Evolutionary conservation across 2,888 invertebrate genomes (phyloP).

Genomic region (Phania funesta): DNA sequence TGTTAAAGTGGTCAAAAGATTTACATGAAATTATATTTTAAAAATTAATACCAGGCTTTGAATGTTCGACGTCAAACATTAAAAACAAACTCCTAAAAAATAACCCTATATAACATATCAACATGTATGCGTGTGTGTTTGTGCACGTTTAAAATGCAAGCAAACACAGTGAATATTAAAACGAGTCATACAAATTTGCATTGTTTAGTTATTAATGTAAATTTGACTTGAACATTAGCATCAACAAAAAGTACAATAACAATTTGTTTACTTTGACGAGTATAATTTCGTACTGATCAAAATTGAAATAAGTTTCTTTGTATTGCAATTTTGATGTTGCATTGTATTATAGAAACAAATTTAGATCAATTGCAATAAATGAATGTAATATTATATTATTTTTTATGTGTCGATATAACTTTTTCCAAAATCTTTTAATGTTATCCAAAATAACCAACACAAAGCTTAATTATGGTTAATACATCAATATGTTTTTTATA

Average conservation of each 20-base stretch:
- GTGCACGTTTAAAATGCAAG: too few species aligned
- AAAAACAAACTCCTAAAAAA: too few species aligned
- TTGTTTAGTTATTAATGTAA: slow-evolving; percentile 64
- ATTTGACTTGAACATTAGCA: slow-evolving; percentile 53
- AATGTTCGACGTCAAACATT: too few species aligned
- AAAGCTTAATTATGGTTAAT: too few species aligned
- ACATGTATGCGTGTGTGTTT: too few species aligned
- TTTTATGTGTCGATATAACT: background rate
- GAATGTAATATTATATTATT: slow-evolving; percentile 44
- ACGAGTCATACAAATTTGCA: slow-evolving; percentile 37
- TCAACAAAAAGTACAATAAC: background rate
- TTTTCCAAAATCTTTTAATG: too few species aligned
- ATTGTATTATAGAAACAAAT: slow-evolving; percentile 49
- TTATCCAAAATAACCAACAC: too few species aligned
- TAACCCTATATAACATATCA: too few species aligned
- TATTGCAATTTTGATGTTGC: slow-evolving; percentile 42
- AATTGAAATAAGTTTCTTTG: slow-evolving; percentile 28
- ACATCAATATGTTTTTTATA: too few species aligned
- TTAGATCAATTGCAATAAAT: slow-evolving; percentile 60
- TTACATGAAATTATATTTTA: too few species aligned
- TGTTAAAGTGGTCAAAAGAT: too few species aligned
- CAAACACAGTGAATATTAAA: background rate
- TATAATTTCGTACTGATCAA: slow-evolving; percentile 20
- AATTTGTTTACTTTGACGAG: slow-evolving; percentile 20
- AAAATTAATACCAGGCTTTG: too few species aligned